Evolutionary conservation across 2,888 invertebrate species (phyloP), one percentile per base, ranked within the genome.

Genomic region (Eugnorisma glareosa): DNA sequence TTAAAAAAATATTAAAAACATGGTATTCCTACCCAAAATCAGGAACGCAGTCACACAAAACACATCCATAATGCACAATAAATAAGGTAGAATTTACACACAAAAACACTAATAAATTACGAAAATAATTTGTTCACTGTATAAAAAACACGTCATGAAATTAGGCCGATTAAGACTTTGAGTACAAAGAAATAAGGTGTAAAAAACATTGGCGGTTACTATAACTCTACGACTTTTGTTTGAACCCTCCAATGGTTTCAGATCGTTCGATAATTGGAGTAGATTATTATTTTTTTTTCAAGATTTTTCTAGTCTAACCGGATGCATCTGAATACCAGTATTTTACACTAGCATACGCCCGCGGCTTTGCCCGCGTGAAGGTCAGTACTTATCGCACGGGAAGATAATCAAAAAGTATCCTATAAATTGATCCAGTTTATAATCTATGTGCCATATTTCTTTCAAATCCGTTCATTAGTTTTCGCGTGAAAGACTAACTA

Each of bases 181-280:
- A 37, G 2, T 11, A 11, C 28, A 43, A 67, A 69, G 59, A 69
- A 83, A 83, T 81, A 83, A 83, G 79, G 66, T 69, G 13, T 67
- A 79, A 81, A 81, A 83, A 73, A 83, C 21, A 59, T 61, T 79
- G 21, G 35, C 61, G 13, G 13, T 15, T 51, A 7, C 21, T 83
- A 13, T 82, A 70, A 48, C 59, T 10, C 1, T 57, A 67, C 84
- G 1, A 61, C 15, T 67, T 68, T 40, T 21, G 11, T 21, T 67
- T 2, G 59, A 40, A 79, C 79, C 18, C 43, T 66, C 0, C 5
- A 40, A 57, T 35, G 31, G 18, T 54, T 28, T 37, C 18, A 45
- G 6, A 28, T 28, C 13, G 5, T 4, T 76, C 7, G 7, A 8
- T 24, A 37, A 18, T 15, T 57, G 28, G 1, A 59, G 11, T 31